A percentile compares a stretch with the other conserved stretches of the same genome.
Conservation (phyloP, 2,888 invertebrate genomes). For the Lymantria dispar region DNA sequence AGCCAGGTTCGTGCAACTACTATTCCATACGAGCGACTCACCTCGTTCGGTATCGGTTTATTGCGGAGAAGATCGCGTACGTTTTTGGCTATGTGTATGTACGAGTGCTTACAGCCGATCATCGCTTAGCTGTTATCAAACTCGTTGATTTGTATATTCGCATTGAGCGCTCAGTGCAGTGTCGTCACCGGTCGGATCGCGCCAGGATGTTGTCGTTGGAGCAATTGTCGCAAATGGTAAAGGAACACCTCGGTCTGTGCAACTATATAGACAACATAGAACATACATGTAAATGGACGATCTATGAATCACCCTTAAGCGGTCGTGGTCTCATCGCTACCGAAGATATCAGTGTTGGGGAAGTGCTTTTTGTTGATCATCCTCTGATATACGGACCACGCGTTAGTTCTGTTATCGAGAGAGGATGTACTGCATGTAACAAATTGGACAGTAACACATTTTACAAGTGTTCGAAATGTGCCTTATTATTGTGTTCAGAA, state of each 20-base stretch:
- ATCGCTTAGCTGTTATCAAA: slow-evolving; percentile 68
- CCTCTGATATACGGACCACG: slow-evolving; percentile 88
- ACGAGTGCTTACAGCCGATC: slow-evolving; percentile 51
- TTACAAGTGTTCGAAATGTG: slow-evolving; percentile 84
- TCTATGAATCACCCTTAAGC: slow-evolving; percentile 83
- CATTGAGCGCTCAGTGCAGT: slow-evolving; percentile 70
- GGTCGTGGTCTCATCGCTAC: slow-evolving; percentile 89
- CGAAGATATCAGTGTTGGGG: slow-evolving; percentile 85
- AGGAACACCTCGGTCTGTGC: slow-evolving; percentile 67
- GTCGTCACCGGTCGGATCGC: slow-evolving; percentile 60
- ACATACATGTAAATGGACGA: slow-evolving; percentile 78
- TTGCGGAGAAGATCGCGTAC: slow-evolving; percentile 59
- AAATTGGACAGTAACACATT: slow-evolving; percentile 64
- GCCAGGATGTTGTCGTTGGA: slow-evolving; percentile 79
- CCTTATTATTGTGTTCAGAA: slow-evolving; percentile 86
- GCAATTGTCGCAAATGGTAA: slow-evolving; percentile 73
- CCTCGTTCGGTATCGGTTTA: slow-evolving; percentile 58
- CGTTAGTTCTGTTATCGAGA: slow-evolving; percentile 73
- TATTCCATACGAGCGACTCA: slow-evolving; percentile 51
- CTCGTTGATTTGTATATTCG: slow-evolving; percentile 66
- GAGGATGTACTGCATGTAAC: slow-evolving; percentile 86
- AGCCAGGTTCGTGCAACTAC: slow-evolving; percentile 44
- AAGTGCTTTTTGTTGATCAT: slow-evolving; percentile 87
- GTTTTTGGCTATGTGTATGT: slow-evolving; percentile 53
- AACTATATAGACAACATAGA: slow-evolving; percentile 44